phyloP scores from a whole-genome alignment of 1,140 invertebrate species.

The Agrilus planipennis region DNA sequence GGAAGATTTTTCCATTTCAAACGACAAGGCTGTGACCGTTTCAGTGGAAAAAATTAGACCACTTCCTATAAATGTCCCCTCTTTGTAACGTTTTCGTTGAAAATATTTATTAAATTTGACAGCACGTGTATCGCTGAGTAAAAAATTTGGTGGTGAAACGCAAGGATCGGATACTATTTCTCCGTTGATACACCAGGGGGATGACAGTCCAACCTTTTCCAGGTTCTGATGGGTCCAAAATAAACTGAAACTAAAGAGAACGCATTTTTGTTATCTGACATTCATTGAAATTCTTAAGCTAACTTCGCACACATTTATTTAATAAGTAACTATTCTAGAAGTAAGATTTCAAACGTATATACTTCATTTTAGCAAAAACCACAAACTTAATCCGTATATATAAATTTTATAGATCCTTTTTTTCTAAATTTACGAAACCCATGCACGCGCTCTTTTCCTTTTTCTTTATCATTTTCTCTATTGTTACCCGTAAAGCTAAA shows the following conservation, averaged over 20 bases:
- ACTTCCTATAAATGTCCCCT: neutral
- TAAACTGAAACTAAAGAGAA: slow-evolving; percentile 22
- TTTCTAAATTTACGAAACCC: no score
- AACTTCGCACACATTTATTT: no score
- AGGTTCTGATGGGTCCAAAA: slow-evolving; percentile 19
- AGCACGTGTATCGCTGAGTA: neutral
- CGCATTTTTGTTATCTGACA: no score
- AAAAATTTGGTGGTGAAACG: slow-evolving; percentile 5
- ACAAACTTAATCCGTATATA: no score
- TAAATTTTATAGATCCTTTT: no score
- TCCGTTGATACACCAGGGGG: slow-evolving; percentile 16
- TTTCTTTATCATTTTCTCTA: no score
- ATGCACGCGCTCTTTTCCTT: no score
- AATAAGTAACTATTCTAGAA: no score
- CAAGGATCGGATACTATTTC: neutral
- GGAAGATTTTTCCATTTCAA: neutral
- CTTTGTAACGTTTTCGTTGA: neutral
- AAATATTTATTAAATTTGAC: neutral
- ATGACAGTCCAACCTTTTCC: slow-evolving; percentile 11
- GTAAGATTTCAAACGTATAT: no score
- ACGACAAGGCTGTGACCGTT: slow-evolving; percentile 3
- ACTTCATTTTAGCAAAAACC: no score
- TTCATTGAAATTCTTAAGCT: no score
- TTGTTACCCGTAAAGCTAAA: no score
- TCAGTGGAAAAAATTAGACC: neutral